phyloP scores from a whole-genome alignment of 2,113 vertebrate species.

The Seriola aureovittata region DNA sequence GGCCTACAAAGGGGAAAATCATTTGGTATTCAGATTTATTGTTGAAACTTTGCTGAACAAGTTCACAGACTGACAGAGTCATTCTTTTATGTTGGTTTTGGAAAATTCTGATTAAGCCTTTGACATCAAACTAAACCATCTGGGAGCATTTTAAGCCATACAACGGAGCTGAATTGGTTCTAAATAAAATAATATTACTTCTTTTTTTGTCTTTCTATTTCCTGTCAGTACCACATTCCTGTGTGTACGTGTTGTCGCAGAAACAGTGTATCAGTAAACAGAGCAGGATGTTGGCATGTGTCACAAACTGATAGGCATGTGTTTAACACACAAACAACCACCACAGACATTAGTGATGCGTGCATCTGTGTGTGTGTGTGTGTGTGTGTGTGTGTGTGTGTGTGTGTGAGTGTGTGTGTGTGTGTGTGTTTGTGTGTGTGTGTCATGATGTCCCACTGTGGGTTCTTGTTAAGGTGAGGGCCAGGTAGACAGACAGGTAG shows the following conservation, averaged over 20 bases:
- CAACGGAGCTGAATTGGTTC: not conserved
- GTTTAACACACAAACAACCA: constrained; percentile 67
- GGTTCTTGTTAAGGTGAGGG: constrained; percentile 47
- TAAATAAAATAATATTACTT: not conserved
- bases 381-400: constrained; percentile 9
- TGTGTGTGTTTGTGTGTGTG: constrained; percentile 5
- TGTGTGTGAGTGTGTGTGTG: constrained; percentile 19
- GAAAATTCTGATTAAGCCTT: not conserved
- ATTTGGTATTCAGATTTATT: not conserved
- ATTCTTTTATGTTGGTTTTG: not conserved
- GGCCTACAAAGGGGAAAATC: not conserved
- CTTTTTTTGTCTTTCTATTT: constrained; percentile 5
- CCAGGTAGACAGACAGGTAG: constrained; percentile 54
- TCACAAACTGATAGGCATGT: constrained; percentile 51
- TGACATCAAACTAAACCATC: constrained; percentile 5
- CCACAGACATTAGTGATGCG: not conserved
- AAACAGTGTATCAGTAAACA: constrained; percentile 51
- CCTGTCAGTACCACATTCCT: not conserved
- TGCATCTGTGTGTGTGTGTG: constrained; percentile 19
- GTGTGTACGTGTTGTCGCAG: constrained; percentile 3
- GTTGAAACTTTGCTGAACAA: not conserved
- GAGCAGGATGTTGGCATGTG: constrained; percentile 47
- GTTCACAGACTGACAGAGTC: not conserved
- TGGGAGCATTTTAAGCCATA: not conserved
- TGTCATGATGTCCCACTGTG: constrained; percentile 27